Evolutionary conservation across 1,140 invertebrate genomes (phyloP).

Genomic region (Philotrypesis tridentata): DNA sequence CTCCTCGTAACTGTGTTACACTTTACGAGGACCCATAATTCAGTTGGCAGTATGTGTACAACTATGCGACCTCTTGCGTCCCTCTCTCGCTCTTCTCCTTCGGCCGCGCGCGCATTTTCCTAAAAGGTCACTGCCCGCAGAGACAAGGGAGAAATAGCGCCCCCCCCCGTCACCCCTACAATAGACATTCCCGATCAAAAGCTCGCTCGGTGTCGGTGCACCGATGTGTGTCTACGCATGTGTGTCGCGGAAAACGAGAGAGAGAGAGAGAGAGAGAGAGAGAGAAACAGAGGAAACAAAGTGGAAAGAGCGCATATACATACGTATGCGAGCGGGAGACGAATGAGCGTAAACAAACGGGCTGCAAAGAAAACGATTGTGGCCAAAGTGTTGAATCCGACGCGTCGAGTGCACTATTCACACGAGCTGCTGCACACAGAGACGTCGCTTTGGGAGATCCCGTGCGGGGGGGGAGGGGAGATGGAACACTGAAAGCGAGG

Average conservation of each 20-base stretch:
- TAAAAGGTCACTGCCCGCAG: background rate
- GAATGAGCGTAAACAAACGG: background rate
- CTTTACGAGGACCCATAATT: slow-evolving; percentile 35
- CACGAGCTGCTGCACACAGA: background rate
- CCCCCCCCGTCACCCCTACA: no score
- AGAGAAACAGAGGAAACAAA: background rate
- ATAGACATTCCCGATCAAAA: no score
- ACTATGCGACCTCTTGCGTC: background rate
- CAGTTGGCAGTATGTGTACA: background rate
- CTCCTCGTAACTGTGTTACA: slow-evolving; percentile 18
- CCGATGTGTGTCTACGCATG: no score
- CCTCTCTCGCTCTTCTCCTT: background rate
- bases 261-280: background rate
- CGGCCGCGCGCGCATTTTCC: background rate
- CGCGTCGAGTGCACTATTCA: no score
- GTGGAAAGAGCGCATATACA: background rate
- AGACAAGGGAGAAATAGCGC: background rate
- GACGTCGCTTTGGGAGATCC: no score
- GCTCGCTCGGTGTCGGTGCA: no score
- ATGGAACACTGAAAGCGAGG: no score
- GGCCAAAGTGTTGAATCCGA: background rate
- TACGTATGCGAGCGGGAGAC: no score
- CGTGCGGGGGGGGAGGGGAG: background rate
- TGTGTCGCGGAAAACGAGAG: no score
- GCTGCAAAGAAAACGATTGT: background rate